Evolutionary conservation across 2,888 invertebrate species (phyloP).

Genomic region (Deilephila elpenor): DNA sequence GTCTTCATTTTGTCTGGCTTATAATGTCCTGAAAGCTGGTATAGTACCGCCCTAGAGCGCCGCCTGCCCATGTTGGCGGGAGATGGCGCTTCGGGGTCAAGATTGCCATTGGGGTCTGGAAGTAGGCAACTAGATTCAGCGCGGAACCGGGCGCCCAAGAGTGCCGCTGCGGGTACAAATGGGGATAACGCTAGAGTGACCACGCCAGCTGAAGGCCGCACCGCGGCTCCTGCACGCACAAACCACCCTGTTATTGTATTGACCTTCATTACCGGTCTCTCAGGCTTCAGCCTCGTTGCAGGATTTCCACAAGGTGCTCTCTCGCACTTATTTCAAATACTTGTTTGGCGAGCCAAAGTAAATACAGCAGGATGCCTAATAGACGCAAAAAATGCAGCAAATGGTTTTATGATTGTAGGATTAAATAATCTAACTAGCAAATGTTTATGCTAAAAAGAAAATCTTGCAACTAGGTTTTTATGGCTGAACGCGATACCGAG

Average conservation of each 20-base stretch:
- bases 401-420: neutral
- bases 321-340: neutral
- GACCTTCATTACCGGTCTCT: constrained; percentile 12
- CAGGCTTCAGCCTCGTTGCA: constrained; percentile 14
- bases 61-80: constrained; percentile 96
- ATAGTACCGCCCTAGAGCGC: constrained; percentile 96
- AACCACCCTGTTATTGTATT: constrained; percentile 79
- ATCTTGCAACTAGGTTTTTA: constrained; percentile 43
- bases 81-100: constrained; percentile 91
- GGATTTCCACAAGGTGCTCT: constrained; percentile 12
- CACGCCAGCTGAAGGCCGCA: constrained; percentile 85
- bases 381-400: constrained; percentile 4
- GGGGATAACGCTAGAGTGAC: constrained; percentile 86
- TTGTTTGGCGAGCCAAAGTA: neutral
- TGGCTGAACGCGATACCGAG: constrained; percentile 14
- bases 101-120: constrained; percentile 92
- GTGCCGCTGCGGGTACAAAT: constrained; percentile 89
- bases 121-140: constrained; percentile 92
- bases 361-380: neutral
- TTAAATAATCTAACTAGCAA: constrained; percentile 22
- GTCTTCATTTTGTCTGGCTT: constrained; percentile 97
- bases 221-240: constrained; percentile 84
- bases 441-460: constrained; percentile 44
- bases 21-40: constrained; percentile 98
- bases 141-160: constrained; percentile 91